Base-by-base conservation (phyloP, 2,797 vertebrate species). In the Rhabdomys pumilio region DNA sequence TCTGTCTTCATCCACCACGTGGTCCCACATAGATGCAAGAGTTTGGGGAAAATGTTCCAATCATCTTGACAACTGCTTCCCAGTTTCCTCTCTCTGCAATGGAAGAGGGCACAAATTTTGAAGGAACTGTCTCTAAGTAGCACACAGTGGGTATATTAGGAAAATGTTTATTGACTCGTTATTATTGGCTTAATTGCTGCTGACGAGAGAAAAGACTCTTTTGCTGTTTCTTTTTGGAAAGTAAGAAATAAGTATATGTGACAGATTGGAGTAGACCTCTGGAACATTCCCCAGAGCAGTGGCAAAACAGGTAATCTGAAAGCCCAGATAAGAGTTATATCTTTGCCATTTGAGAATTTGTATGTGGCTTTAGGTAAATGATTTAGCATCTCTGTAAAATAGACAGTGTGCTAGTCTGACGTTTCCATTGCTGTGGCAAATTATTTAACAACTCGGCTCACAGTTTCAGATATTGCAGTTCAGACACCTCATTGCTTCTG, bases 371-470 rank as follows among this genome's bases (percentile, higher is more conserved):
- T 38, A 26, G 50, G 67, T 72, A 67, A 34, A 24, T 84, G 94
- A 17, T 44, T 63, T 91, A 76, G 81, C 44, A 44, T 65, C 79
- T 96, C 82, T 63, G 6, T 50, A 50, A 93, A 92, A 76, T 26
- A 29, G 7, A 34, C 4, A 55, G 57, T 31, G 15, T 20, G 15
- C 11, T 59, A 55, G 22, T 34, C 26, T 44, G 38, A 19, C 1
- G 3, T 65, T 76, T 22, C 6, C 6, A 24, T 59, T 47, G 24
- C 50, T 44, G 17, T 24, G 10, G 38, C 72, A 76, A 44, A 47
- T 3, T 8, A 53, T 20, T 69, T 34, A 19, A 59, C 3, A 61
- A 44, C 55, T n/a, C 8, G 11, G 26, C 17, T 89, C 38, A 20
- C 13, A 12, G 38, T 76, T 47, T 89, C 38, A 89, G 38, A 61